Evolutionary conservation across 1,140 invertebrate genomes (phyloP), one percentile per base, ranked within the genome.

Genomic region (Drosophila nikananu): DNA sequence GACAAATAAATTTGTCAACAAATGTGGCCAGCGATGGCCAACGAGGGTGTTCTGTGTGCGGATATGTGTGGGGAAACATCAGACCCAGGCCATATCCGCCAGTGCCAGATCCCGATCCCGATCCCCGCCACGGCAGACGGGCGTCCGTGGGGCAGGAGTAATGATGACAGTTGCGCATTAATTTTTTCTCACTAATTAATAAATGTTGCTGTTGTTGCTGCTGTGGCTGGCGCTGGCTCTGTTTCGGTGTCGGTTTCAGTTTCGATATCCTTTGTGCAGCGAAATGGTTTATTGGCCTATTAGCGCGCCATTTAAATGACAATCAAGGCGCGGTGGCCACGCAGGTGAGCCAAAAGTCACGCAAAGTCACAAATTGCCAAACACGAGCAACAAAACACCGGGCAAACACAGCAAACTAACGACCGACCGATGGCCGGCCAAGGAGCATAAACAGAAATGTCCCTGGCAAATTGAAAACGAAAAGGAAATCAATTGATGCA

Each of bases 1-100:
- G 77, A 89, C 80, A 90, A 90, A 90, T 90, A 90, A 90, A 90
- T 90, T 90, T 90, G 86, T 90, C 86, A 90, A 90, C 86, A 91
- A 86, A 90, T 86, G 86, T 82, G 86, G 81, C 78, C 62, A 62
- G 55, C 61, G 58, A 58, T 58, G 62, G 51, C 41, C 70, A 75
- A 27, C 72, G 41, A 37, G 51, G 49, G 66, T 59, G 63, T 77
- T 65, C 70, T 42, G 37, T n/a, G 62, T 71, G 83, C 65, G 67
- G 63, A 57, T 49, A 57, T 55, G 48, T 30, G 63, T 17, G 41
- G 35, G 19, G 55, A 27, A 39, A 42, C 37, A 65, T 25, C 61
- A 54, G 57, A 15, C 21, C 25, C 65, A 66, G 46, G n/a, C 32
- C 44, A 66, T 68, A 68, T 48, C 65, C 61, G 17, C 64, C 42